phyloP scores from a whole-genome alignment of 2,797 vertebrate genomes.

The Melanitta fusca region DNA sequence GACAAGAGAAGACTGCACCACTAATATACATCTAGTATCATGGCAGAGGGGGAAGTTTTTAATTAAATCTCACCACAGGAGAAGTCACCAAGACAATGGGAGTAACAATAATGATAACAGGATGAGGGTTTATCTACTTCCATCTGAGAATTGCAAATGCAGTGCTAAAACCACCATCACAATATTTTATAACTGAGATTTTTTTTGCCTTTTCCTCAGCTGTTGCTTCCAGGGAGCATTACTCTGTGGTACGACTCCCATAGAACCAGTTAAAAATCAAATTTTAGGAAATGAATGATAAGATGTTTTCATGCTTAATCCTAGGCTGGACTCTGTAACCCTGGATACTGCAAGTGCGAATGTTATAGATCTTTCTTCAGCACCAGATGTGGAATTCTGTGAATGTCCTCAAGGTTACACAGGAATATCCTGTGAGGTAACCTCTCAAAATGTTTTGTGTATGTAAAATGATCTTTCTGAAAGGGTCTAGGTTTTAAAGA shows the following conservation, averaged over 20 bases:
- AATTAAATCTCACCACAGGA: background rate
- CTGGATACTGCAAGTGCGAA: slow-evolving; percentile 84
- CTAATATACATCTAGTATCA: background rate
- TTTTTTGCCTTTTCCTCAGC: background rate
- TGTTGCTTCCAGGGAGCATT: background rate
- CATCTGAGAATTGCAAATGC: background rate
- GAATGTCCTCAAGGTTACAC: slow-evolving; percentile 93
- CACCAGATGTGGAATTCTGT: slow-evolving; percentile 87
- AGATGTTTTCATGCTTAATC: background rate
- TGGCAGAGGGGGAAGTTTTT: background rate
- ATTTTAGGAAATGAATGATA: background rate
- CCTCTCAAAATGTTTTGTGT: background rate
- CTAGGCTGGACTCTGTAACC: slow-evolving; percentile 86
- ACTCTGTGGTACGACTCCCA: background rate
- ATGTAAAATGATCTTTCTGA: background rate
- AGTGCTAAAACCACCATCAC: background rate
- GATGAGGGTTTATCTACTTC: background rate
- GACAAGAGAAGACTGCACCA: background rate
- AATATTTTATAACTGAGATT: background rate
- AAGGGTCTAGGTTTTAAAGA: background rate
- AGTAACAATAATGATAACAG: background rate
- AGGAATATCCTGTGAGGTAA: slow-evolving; percentile 95
- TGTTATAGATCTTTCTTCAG: slow-evolving; percentile 75
- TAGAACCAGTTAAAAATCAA: background rate
- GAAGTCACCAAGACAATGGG: background rate